A percentile compares a stretch with the other conserved stretches of the same genome.
Conservation (phyloP, 2,113 vertebrate genomes). For the Motacilla tschutschensis region DNA sequence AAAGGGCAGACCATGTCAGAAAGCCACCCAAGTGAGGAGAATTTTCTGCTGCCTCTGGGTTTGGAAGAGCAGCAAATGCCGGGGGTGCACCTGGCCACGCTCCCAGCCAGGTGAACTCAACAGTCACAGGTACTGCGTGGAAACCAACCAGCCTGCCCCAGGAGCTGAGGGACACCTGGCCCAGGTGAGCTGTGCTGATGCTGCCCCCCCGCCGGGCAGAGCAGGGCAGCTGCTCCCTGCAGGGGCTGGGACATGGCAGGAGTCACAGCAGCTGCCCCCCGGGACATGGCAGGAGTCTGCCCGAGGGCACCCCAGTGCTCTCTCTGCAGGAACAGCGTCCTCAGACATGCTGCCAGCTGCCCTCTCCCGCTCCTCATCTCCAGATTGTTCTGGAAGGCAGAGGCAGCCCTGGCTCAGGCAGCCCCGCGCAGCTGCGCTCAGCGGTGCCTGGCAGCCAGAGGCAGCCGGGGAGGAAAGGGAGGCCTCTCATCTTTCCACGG, state of each 20-base stretch:
- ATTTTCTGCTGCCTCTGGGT: slow-evolving; percentile 21
- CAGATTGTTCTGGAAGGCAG: slow-evolving; percentile 37
- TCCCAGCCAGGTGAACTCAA: neutral
- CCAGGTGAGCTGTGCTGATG: neutral
- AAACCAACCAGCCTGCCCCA: neutral
- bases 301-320: neutral
- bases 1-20: slow-evolving; percentile 35
- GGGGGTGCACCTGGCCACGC: neutral
- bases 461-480: slow-evolving; percentile 24
- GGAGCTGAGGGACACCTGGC: neutral
- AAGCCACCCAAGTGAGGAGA: slow-evolving; percentile 34
- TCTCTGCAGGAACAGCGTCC: neutral
- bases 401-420: slow-evolving; percentile 8
- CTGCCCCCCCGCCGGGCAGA: neutral
- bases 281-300: neutral
- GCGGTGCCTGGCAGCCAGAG: slow-evolving; percentile 24
- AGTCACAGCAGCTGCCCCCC: too few relatives aligned
- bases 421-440: slow-evolving; percentile 8
- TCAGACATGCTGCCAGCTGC: neutral
- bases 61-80: neutral
- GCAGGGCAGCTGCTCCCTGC: neutral
- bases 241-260: neutral
- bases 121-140: neutral
- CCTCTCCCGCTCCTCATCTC: neutral
- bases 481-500: slow-evolving; percentile 46